A percentile compares a stretch with the other conserved stretches of the same genome.
Evolutionary conservation across 1,140 invertebrate genomes (phyloP).

Genomic region (Leptoteleia sp.): DNA sequence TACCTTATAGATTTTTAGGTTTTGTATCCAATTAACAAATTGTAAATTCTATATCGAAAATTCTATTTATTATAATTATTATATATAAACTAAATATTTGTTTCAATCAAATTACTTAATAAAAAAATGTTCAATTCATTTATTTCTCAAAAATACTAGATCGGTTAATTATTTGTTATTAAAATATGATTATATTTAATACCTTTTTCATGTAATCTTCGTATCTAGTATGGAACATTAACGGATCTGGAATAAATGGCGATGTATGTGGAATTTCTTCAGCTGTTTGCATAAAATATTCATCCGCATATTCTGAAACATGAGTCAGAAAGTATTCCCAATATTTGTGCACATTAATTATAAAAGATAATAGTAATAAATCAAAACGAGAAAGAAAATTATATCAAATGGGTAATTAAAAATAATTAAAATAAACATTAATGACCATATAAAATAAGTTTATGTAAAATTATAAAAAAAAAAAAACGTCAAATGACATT

Average conservation of each 20-base stretch:
- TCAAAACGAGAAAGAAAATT: too few relatives aligned
- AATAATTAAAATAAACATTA: too few relatives aligned
- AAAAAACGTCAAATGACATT: constrained; percentile 4
- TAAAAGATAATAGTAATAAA: background rate
- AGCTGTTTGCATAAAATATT: constrained; percentile 38
- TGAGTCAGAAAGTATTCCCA: constrained; percentile 28
- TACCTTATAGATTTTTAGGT: too few relatives aligned
- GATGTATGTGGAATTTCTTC: constrained; percentile 24
- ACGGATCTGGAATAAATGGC: constrained; percentile 20
- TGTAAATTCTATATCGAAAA: too few relatives aligned
- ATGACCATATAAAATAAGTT: too few relatives aligned
- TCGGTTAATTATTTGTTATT: background rate
- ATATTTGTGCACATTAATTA: background rate
- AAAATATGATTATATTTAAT: constrained; percentile 1
- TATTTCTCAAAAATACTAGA: too few relatives aligned
- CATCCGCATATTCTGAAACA: constrained; percentile 48
- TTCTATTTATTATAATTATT: too few relatives aligned
- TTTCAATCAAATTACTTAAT: too few relatives aligned
- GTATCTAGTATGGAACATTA: constrained; percentile 15
- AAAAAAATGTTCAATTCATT: too few relatives aligned
- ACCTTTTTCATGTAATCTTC: constrained; percentile 55
- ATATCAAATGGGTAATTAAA: background rate
- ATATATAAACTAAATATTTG: too few relatives aligned
- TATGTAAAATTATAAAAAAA: too few relatives aligned
- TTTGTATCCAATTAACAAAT: too few relatives aligned